A percentile compares a stretch with the other conserved stretches of the same genome.
These are phyloP conservation scores for Leucopsar rothschildi DNA, from an alignment of 2,113 vertebrate species.

Conservation along the genomic window DNA sequence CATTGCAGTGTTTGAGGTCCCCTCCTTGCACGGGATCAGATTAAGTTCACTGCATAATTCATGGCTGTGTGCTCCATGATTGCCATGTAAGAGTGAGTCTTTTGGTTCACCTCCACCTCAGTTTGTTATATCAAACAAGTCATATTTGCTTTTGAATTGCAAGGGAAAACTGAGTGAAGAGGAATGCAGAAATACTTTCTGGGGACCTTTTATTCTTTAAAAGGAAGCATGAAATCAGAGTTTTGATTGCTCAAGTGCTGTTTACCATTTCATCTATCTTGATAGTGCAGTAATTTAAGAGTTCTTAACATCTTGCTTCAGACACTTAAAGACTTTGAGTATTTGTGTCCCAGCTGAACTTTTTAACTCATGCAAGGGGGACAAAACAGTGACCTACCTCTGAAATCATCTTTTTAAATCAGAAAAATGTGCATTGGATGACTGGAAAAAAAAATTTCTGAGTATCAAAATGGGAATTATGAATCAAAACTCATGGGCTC, in stretches of 20 bases:
- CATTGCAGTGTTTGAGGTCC: not conserved
- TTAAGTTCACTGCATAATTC: conserved; percentile 59
- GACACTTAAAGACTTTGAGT: not conserved
- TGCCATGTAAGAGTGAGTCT: conserved; percentile 10
- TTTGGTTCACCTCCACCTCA: conserved; percentile 35
- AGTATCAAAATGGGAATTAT: conserved; percentile 35
- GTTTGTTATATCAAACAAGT: not conserved
- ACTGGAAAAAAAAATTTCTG: conserved; percentile 18
- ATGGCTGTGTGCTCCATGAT: not conserved
- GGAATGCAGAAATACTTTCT: conserved; percentile 41
- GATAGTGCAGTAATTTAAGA: conserved; percentile 46
- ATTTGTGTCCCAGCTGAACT: conserved; percentile 32
- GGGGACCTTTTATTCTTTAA: conserved; percentile 39
- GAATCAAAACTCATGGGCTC: not conserved
- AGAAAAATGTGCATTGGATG: conserved; percentile 53
- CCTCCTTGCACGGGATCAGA: not conserved
- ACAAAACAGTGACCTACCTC: conserved; percentile 59
- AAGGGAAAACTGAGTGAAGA: conserved; percentile 11
- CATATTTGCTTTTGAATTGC: conserved; percentile 21
- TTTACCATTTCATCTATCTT: conserved; percentile 46
- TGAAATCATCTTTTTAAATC: conserved; percentile 64
- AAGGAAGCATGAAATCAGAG: conserved; percentile 51
- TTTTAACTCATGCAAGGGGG: conserved; percentile 22
- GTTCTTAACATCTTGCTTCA: conserved; percentile 29
- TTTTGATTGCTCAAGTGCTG: conserved; percentile 27